Conservation (phyloP, 2,888 invertebrate genomes). For the Orgyia antiqua region DNA sequence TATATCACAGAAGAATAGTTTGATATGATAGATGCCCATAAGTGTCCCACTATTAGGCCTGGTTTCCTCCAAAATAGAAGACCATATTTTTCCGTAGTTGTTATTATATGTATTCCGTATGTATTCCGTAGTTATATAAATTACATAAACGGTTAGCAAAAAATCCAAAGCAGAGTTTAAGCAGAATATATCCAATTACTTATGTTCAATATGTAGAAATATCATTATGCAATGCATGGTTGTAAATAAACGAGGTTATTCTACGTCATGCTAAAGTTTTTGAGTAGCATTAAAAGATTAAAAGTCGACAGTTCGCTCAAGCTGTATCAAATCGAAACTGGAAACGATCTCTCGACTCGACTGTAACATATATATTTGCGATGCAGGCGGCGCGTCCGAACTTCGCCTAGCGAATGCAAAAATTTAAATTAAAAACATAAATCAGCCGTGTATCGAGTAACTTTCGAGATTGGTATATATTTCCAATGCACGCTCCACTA, state of each 20-base stretch:
- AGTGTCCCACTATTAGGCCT: no score
- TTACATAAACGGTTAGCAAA: no score
- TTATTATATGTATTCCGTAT: no score
- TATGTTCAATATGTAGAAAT: no score
- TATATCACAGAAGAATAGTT: no score
- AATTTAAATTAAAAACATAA: constrained; percentile 80
- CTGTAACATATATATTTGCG: constrained; percentile 72
- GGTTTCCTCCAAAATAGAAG: no score
- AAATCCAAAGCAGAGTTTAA: no score
- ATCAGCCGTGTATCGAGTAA: constrained; percentile 76
- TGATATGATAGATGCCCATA: no score
- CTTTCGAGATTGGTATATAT: constrained; percentile 71
- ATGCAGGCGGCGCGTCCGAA: constrained; percentile 74
- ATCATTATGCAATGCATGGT: no score
- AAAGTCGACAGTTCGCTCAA: constrained; percentile 70
- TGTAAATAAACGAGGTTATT: constrained; percentile 45
- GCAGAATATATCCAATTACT: no score
- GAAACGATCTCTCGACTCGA: constrained; percentile 60
- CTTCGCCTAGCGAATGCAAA: constrained; percentile 75
- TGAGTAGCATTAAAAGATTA: constrained; percentile 77
- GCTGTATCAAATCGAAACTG: constrained; percentile 67
- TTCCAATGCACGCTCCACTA: constrained; percentile 57
- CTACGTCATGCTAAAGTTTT: constrained; percentile 52
- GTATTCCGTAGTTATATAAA: no score
- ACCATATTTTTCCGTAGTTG: no score